phyloP scores from a whole-genome alignment of 2,797 vertebrate genomes.

The Centropyge bicolor region DNA sequence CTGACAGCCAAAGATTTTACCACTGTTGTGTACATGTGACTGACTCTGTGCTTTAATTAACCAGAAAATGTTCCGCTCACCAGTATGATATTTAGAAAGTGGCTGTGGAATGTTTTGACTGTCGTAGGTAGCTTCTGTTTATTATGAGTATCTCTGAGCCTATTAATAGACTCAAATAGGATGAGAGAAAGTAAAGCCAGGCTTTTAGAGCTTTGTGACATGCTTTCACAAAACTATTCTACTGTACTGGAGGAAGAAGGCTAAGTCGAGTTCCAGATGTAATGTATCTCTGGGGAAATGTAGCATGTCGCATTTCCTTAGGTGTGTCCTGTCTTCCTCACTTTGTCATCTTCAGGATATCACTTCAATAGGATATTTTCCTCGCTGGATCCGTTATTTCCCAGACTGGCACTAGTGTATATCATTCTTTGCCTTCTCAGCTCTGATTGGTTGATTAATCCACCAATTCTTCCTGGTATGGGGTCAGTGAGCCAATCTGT shows the following conservation, averaged over 20 bases:
- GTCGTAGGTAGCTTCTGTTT: conserved; percentile 30
- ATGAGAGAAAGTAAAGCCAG: conserved; percentile 15
- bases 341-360: conserved; percentile 65
- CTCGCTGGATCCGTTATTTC: conserved; percentile 24
- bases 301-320: conserved; percentile 54
- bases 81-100: conserved; percentile 35
- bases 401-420: conserved; percentile 20
- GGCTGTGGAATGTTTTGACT: conserved; percentile 51
- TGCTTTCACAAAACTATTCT: conserved; percentile 8
- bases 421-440: conserved; percentile 29
- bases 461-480: conserved; percentile 42
- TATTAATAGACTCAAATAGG: conserved; percentile 30
- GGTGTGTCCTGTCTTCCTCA: conserved; percentile 52
- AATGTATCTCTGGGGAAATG: conserved; percentile 43
- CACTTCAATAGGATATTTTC: conserved; percentile 51
- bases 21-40: conserved; percentile 20
- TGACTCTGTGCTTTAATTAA: conserved; percentile 36
- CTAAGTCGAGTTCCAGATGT: conserved; percentile 37
- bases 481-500: conserved; percentile 70
- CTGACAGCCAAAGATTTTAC: conserved; percentile 1
- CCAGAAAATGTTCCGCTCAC: conserved; percentile 35
- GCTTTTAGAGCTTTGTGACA: conserved; percentile 1
- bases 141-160: conserved; percentile 2
- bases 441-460: conserved; percentile 58
- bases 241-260: conserved; percentile 22